These are phyloP conservation scores for Pundamilia nyererei DNA, from an alignment of 2,113 vertebrate species.

Conservation along the genomic window DNA sequence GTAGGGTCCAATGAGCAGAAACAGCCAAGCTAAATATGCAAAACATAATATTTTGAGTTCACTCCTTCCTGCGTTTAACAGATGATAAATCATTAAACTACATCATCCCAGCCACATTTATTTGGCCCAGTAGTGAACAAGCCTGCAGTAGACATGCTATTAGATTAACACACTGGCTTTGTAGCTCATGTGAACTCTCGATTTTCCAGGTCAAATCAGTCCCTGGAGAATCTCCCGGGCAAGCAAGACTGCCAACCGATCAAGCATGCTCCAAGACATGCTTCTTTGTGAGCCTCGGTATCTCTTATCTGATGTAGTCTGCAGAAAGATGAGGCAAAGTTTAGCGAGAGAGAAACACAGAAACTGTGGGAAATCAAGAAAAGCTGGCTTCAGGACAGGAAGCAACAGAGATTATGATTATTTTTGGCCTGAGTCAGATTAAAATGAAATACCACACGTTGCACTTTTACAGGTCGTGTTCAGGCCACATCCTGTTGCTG, in stretches of 20 bases:
- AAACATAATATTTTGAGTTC: not conserved
- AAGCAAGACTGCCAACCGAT: not conserved
- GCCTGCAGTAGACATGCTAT: not conserved
- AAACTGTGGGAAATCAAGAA: not conserved
- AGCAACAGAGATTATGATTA: not conserved
- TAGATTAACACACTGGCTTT: not conserved
- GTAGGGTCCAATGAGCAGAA: not conserved
- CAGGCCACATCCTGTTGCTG: not conserved
- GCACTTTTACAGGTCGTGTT: not conserved
- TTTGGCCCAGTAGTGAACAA: not conserved
- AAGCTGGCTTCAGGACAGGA: not conserved
- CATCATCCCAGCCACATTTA: not conserved
- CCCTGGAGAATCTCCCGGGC: not conserved
- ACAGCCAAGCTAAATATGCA: not conserved
- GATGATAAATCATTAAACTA: not conserved
- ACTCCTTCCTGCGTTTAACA: rapidly evolving
- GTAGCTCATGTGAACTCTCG: not conserved
- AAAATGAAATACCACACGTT: not conserved
- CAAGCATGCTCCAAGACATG: not conserved
- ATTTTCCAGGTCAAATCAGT: not conserved
- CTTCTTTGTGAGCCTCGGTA: not conserved
- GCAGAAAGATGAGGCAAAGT: not conserved
- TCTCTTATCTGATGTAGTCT: not conserved
- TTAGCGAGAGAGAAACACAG: not conserved
- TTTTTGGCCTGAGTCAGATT: not conserved